These are phyloP conservation scores for Brachypterus glaber DNA, from an alignment of 2,888 invertebrate genomes.

Conservation along the genomic window DNA sequence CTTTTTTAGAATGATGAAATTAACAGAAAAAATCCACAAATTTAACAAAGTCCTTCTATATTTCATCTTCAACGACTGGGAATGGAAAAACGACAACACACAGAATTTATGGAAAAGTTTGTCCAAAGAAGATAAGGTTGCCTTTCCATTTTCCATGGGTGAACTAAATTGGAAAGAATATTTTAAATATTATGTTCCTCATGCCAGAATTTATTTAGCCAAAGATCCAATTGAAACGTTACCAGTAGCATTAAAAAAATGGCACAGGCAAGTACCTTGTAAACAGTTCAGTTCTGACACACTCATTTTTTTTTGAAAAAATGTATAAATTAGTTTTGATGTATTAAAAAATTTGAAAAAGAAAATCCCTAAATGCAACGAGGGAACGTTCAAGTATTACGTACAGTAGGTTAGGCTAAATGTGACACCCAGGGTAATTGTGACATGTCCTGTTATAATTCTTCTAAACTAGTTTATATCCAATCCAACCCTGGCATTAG, in stretches of 20 bases:
- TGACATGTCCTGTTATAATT: too few relatives aligned
- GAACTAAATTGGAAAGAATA: not conserved
- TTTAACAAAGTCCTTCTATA: slow-evolving; percentile 60
- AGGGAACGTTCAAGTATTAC: too few relatives aligned
- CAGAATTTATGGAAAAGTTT: not conserved
- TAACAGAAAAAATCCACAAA: slow-evolving; percentile 66
- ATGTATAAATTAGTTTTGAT: too few relatives aligned
- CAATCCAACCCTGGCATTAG: too few relatives aligned
- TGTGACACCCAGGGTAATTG: too few relatives aligned
- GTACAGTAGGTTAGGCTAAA: too few relatives aligned
- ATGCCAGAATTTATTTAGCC: slow-evolving; percentile 64
- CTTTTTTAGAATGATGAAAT: slow-evolving; percentile 55
- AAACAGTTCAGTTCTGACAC: too few relatives aligned
- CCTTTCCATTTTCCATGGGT: not conserved
- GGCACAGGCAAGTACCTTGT: slow-evolving; percentile 1
- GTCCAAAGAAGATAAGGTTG: not conserved
- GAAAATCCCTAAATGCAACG: too few relatives aligned
- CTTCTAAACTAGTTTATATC: too few relatives aligned
- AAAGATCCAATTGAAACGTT: slow-evolving; percentile 67
- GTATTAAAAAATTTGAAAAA: too few relatives aligned
- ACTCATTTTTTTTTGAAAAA: too few relatives aligned
- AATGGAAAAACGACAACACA: not conserved
- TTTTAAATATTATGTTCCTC: slow-evolving; percentile 54
- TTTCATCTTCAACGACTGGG: slow-evolving; percentile 53
- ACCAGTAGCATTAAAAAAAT: slow-evolving; percentile 44